A percentile compares a stretch with the other conserved stretches of the same genome.
Evolutionary conservation across 2,113 vertebrate species (phyloP).

Genomic region (Sapajus apella): DNA sequence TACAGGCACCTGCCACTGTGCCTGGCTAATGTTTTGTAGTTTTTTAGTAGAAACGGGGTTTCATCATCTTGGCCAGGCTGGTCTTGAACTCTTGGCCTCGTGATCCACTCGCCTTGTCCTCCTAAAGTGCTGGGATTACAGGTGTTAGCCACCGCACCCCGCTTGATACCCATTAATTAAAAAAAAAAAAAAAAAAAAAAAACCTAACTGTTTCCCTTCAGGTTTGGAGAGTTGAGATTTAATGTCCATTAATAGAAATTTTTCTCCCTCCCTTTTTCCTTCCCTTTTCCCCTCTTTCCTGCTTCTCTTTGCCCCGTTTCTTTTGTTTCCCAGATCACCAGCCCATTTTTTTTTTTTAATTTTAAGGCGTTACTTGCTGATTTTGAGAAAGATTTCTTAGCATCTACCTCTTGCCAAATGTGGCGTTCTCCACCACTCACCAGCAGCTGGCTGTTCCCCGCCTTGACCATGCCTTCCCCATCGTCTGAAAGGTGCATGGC

Average conservation of each 20-base stretch:
- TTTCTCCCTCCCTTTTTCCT: background rate
- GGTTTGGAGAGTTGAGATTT: background rate
- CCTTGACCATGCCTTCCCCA: background rate
- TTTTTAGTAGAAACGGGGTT: too few relatives aligned
- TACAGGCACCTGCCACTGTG: too few relatives aligned
- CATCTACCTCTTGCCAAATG: background rate
- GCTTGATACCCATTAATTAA: too few relatives aligned
- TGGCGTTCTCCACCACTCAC: background rate
- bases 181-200: too few relatives aligned
- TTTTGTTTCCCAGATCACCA: background rate
- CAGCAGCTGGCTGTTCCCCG: background rate
- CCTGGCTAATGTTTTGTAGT: too few relatives aligned
- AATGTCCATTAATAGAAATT: background rate
- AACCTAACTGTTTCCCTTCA: background rate
- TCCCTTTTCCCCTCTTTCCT: background rate
- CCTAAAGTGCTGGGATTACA: too few relatives aligned
- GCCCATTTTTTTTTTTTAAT: too few relatives aligned
- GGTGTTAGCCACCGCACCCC: too few relatives aligned
- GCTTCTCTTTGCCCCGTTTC: background rate
- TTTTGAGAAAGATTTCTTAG: background rate
- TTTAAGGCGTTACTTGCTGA: background rate
- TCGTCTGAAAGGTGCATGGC: background rate
- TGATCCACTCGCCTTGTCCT: too few relatives aligned
- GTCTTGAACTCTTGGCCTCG: too few relatives aligned
- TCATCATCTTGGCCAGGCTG: too few relatives aligned